phyloP scores from a whole-genome alignment of 2,888 invertebrate genomes.

The Silvanus unidentatus region DNA sequence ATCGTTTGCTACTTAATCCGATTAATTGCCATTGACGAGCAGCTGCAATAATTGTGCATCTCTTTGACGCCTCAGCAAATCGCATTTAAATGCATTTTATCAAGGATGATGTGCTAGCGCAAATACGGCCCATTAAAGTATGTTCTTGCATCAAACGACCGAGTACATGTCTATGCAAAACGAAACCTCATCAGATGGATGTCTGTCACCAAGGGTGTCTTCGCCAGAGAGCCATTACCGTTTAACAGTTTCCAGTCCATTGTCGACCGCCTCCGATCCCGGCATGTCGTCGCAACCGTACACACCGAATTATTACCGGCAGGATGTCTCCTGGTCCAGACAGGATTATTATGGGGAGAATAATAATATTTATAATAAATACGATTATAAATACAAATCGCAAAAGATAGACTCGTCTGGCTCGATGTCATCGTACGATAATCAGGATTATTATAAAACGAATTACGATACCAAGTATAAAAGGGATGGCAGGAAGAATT shows the following conservation, averaged over 20 bases:
- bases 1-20: too few relatives aligned
- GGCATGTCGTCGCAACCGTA: constrained; percentile 44
- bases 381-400: constrained; percentile 30
- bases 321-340: constrained; percentile 28
- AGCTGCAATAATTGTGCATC: too few relatives aligned
- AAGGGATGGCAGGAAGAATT: constrained; percentile 11
- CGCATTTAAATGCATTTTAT: too few relatives aligned
- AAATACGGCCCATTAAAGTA: constrained; percentile 12
- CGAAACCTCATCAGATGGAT: constrained; percentile 42
- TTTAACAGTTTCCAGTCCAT: constrained; percentile 34
- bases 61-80: not conserved
- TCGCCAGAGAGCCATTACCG: constrained; percentile 41
- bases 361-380: constrained; percentile 37
- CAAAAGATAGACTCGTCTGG: constrained; percentile 19
- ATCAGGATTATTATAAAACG: constrained; percentile 30
- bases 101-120: too few relatives aligned
- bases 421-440: constrained; percentile 22
- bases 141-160: constrained; percentile 32
- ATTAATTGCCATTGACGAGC: too few relatives aligned
- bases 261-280: constrained; percentile 36
- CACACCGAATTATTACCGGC: constrained; percentile 39
- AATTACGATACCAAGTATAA: constrained; percentile 20
- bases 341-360: constrained; percentile 41
- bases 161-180: constrained; percentile 17
- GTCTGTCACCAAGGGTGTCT: constrained; percentile 37